These are phyloP conservation scores for Caenorhabditis panamensis DNA, from an alignment of 2,888 invertebrate genomes.

Conservation along the genomic window DNA sequence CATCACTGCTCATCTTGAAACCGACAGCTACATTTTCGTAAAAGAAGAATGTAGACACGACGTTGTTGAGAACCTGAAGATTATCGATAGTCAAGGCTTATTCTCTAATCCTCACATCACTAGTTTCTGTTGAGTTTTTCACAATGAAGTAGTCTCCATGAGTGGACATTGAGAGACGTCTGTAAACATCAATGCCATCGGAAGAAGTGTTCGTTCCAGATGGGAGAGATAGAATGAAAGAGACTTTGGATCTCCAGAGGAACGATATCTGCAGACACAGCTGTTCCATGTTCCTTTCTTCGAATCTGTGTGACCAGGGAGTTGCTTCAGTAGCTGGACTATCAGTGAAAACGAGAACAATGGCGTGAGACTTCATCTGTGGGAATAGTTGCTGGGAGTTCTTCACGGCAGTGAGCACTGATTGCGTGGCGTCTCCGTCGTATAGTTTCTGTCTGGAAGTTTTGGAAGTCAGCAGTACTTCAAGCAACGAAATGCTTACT, in stretches of 20 bases:
- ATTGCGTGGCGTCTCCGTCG: constrained; percentile 22
- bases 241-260: constrained; percentile 48
- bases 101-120: constrained; percentile 1
- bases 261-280: constrained; percentile 33
- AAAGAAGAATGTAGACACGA: constrained; percentile 30
- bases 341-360: constrained; percentile 44
- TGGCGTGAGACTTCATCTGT: constrained; percentile 18
- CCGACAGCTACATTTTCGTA: constrained; percentile 44
- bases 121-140: constrained; percentile 10
- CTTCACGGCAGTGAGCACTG: constrained; percentile 24
- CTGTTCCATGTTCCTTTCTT: constrained; percentile 34
- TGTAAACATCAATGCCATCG: constrained; percentile 43
- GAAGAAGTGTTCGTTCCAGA: not conserved
- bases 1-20: not conserved
- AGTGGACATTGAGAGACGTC: constrained; percentile 36
- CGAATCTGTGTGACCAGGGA: constrained; percentile 33
- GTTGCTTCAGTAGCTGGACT: constrained; percentile 41
- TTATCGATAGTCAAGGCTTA: not conserved
- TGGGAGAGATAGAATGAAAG: constrained; percentile 35
- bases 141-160: constrained; percentile 42
- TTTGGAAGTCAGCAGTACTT: too few relatives aligned
- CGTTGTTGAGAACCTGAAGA: constrained; percentile 26
- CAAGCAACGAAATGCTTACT: not conserved
- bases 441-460: not conserved
- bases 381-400: constrained; percentile 36